Evolutionary conservation across 2,797 vertebrate species (phyloP).

Genomic region (Halcyon leucocephala): DNA sequence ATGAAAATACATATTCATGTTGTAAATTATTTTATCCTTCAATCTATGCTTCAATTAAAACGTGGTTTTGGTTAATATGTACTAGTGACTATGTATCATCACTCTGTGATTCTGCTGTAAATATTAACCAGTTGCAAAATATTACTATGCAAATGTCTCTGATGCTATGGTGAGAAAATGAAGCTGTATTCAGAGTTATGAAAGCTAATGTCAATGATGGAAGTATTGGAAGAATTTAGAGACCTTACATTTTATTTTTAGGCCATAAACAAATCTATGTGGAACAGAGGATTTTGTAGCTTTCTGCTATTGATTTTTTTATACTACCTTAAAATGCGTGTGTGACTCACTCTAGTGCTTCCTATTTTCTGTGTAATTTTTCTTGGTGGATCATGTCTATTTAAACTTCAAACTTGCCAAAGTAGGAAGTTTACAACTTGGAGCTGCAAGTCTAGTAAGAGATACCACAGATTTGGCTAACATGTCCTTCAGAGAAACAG

Average conservation of each 20-base stretch:
- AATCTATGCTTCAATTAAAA: not conserved
- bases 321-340: not conserved
- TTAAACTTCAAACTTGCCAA: not conserved
- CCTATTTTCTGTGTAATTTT: not conserved
- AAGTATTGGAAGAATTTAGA: not conserved
- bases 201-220: not conserved
- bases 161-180: not conserved
- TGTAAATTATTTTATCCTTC: not conserved
- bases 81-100: fast-evolving
- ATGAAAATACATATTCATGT: not conserved
- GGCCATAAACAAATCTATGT: not conserved
- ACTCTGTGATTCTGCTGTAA: not conserved
- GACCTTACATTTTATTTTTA: not conserved
- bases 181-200: not conserved
- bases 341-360: not conserved
- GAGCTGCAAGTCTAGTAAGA: not conserved
- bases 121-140: not conserved
- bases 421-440: not conserved
- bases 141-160: not conserved
- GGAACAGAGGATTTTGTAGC: not conserved
- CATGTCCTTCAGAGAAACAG: not conserved
- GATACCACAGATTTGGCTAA: not conserved
- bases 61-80: not conserved
- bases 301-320: not conserved
- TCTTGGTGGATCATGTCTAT: not conserved